Base-by-base conservation (phyloP, 2,797 vertebrate genomes). In the Tapera naevia region DNA sequence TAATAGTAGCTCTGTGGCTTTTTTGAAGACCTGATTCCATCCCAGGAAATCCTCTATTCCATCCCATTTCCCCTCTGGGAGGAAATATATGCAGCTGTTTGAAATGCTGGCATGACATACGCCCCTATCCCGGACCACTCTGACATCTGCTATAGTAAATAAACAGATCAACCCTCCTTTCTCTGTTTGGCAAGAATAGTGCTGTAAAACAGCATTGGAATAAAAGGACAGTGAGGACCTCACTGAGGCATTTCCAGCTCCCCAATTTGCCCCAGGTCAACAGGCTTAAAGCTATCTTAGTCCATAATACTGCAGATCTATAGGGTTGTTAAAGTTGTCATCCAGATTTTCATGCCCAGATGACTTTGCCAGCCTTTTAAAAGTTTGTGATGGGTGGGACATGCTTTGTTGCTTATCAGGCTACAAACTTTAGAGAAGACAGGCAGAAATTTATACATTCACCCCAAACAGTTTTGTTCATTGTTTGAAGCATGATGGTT, bases 401-500 rank as follows among this genome's bases (percentile, higher is more conserved):
- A 23, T 76, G 28, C 45, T 56, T 41, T n/a, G 17, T 11, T 56
- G 19, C 22, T 24, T 51, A 3, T 16, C 11, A n/a, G 4, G 4
- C 23, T 57, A 13, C 33, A 69, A 72, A 58, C 15, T 76, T 69
- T 41, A 21, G 39, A 61, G 32, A 21, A 81, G 28, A 88, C 27
- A 58, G 39, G 15, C 1, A 0, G 22, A 2, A 4, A 41, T 35
- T 0, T 1, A 21, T 11, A 3, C 39, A 33, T 16, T 73, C 58
- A 80, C 33, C 39, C 35, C 48, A 60, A 39, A 9, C 4, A 0
- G 6, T 43, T 51, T 50, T 3, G 0, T 3, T 71, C 37, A 53
- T 6, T 33, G 7, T 56, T 19, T 43, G 33, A 65, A 61, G 45
- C 13, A 22, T 32, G 35, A 56, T 2, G 3, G 28, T 61, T 73